Evolutionary conservation across 2,113 vertebrate species (phyloP).

Genomic region (Pseudopodoces humilis): DNA sequence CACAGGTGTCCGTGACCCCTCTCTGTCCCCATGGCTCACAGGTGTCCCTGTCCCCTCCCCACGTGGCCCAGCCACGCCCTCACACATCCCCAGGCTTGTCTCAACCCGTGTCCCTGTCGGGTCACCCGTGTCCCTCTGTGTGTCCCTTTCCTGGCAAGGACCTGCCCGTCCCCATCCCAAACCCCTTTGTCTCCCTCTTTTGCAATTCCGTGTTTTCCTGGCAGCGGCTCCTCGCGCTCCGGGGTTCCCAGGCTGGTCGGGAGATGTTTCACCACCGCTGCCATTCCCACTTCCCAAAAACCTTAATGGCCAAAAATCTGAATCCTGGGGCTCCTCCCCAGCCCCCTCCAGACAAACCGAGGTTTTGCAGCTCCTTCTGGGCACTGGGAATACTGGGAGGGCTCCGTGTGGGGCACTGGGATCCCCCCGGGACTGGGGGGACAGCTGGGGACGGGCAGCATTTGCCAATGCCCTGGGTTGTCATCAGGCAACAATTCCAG

Average conservation of each 20-base stretch:
- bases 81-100: fast-evolving
- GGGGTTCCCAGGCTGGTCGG: not conserved
- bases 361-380: not conserved
- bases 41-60: not conserved
- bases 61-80: not conserved
- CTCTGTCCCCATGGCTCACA: not conserved
- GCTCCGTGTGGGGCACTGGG: too few relatives aligned
- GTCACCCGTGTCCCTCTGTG: fast-evolving
- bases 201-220: not conserved
- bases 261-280: not conserved
- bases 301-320: too few relatives aligned
- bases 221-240: too few relatives aligned
- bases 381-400: too few relatives aligned
- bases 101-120: fast-evolving
- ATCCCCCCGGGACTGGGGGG: fast-evolving
- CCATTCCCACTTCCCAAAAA: not conserved
- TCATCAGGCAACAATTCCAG: not conserved
- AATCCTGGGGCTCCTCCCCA: not conserved
- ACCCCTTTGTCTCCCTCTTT: not conserved
- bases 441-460: fast-evolving
- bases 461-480: fast-evolving
- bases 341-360: fast-evolving
- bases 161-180: fast-evolving
- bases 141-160: not conserved
- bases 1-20: too few relatives aligned